A percentile compares a stretch with the other conserved stretches of the same genome.
Conservation (phyloP, 2,888 invertebrate species). For the Caenorhabditis doughertyi region DNA sequence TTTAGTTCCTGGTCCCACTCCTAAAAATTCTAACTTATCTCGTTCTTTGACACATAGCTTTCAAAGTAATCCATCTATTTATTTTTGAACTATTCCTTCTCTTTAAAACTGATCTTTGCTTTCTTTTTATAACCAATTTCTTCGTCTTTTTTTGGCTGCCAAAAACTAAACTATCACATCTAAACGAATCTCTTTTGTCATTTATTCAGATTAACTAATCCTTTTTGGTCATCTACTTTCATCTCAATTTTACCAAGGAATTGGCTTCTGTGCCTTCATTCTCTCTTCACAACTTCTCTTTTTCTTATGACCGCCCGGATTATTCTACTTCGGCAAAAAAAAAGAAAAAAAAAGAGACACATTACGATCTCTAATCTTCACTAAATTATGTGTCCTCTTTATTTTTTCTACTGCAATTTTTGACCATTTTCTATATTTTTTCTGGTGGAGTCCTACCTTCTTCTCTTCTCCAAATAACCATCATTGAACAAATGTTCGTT, state of each 20-base stretch:
- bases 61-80: no score
- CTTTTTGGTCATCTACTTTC: slow-evolving; percentile 1
- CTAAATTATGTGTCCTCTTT: slow-evolving; percentile 12
- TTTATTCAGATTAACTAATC: slow-evolving; percentile 35
- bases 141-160: not conserved
- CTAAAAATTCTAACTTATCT: no score
- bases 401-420: not conserved
- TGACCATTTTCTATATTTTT: not conserved
- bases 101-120: not conserved
- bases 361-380: slow-evolving; percentile 18
- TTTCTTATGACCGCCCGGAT: slow-evolving; percentile 34
- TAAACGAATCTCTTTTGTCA: slow-evolving; percentile 2
- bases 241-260: not conserved
- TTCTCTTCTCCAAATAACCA: not conserved
- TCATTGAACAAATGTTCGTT: not conserved
- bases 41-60: no score
- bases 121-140: not conserved
- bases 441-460: not conserved
- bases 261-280: slow-evolving; percentile 29
- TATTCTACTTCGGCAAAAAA: slow-evolving; percentile 4
- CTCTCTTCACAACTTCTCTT: not conserved
- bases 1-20: no score
- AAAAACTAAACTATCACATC: not conserved
- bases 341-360: not conserved
- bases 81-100: not conserved